Evolutionary conservation across 2,888 invertebrate genomes (phyloP).

Genomic region (Hydraecia micacea): DNA sequence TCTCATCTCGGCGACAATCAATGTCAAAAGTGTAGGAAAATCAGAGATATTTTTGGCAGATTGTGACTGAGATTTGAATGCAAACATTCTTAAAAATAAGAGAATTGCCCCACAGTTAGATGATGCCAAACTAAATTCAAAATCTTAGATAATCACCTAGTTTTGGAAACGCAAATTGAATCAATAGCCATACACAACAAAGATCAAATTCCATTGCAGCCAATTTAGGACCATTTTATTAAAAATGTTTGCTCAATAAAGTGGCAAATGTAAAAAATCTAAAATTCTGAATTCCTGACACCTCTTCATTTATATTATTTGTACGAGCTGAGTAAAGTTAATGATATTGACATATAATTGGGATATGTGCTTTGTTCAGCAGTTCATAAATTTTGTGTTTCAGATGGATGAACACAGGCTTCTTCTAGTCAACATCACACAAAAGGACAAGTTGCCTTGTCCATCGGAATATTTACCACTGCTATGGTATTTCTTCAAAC

Average conservation of each 20-base stretch:
- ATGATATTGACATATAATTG: neutral
- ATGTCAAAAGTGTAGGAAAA: too few species aligned
- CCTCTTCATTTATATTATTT: neutral
- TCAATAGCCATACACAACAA: neutral
- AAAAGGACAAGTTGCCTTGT: constrained; percentile 90
- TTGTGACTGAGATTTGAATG: too few species aligned
- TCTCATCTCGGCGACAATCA: too few species aligned
- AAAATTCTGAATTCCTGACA: too few species aligned
- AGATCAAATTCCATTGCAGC: neutral
- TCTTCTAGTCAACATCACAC: constrained; percentile 92
- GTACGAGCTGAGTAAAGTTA: too few species aligned
- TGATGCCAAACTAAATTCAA: neutral
- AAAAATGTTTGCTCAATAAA: neutral
- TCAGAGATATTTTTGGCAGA: too few species aligned
- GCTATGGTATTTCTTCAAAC: constrained; percentile 93
- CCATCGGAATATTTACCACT: constrained; percentile 90
- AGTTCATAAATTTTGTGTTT: constrained; percentile 53
- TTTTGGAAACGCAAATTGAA: neutral
- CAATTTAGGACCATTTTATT: neutral
- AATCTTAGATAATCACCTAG: neutral
- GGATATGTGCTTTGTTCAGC: neutral
- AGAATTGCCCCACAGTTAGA: too few species aligned
- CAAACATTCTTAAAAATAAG: too few species aligned
- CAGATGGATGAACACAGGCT: constrained; percentile 90
- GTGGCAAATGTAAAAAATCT: neutral